These are phyloP conservation scores for Melanerpes formicivorus DNA, from an alignment of 2,113 vertebrate genomes.

Conservation along the genomic window DNA sequence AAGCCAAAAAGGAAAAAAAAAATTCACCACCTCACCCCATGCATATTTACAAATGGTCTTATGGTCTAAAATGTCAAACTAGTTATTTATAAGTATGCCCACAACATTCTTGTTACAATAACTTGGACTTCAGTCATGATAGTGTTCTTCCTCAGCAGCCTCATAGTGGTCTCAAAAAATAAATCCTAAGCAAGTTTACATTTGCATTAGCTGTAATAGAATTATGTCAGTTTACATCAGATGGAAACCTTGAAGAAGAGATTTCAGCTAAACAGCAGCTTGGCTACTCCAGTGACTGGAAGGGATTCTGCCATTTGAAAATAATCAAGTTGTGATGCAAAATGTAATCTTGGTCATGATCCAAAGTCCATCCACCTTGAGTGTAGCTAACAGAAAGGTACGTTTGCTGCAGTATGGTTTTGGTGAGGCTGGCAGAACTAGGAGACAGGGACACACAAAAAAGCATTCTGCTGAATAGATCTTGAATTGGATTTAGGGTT, in stretches of 20 bases:
- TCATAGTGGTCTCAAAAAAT: neutral
- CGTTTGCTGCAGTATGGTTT: neutral
- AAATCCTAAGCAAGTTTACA: neutral
- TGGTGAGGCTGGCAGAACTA: neutral
- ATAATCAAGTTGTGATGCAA: neutral
- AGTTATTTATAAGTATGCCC: conserved; percentile 42
- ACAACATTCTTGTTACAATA: neutral
- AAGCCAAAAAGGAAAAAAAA: neutral
- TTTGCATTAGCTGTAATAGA: neutral
- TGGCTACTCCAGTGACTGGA: neutral
- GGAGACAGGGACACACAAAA: neutral
- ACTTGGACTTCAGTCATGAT: neutral
- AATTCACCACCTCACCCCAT: neutral
- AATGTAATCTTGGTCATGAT: neutral
- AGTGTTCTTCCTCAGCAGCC: conserved; percentile 32
- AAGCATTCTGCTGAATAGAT: neutral
- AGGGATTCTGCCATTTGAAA: neutral
- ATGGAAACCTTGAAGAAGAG: neutral
- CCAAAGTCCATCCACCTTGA: neutral
- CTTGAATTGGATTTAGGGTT: neutral
- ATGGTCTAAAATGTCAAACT: neutral
- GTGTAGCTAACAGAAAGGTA: neutral
- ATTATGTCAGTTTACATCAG: neutral
- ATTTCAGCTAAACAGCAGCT: neutral
- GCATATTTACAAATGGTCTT: neutral